Base-by-base conservation (phyloP, 2,797 vertebrate species). In the Semotilus atromaculatus region DNA sequence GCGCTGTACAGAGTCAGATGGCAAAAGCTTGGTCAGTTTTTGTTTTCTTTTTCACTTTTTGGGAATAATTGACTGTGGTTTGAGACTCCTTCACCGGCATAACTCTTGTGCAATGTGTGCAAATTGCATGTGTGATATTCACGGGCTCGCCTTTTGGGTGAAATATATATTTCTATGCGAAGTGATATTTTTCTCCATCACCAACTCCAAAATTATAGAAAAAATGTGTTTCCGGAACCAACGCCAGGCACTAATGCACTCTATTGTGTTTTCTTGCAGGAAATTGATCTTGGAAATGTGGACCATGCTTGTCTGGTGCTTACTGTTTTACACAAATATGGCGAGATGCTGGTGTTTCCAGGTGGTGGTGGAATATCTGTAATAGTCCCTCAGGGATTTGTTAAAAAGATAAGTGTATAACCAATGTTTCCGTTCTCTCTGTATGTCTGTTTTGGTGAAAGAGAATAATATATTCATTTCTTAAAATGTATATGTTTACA, bases 391-490 rank as follows among this genome's bases (percentile, higher is more conserved):
- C 94, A 96, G 19, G 97, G 96, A 31, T 94, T 99, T 89, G 90
- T 97, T 80, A 92, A 93, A 92, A 99, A 96, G 98, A 99, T 99
- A 96, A 97, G 98, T 97, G 93, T 36, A 67, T 29, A 34, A 72
- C 48, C 2, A 9, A 4, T 68, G 13, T 90, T 86, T 66, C 67
- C 66, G 26, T 48, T 23, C 68, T 82, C 53, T 43, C 45, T 11
- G 3, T 40, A 3, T 76, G 7, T 48, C 11, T 55, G 5, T 64
- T 85, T 64, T 45, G 55, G 13, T 58, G 4, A 36, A 36, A 51
- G 13, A 7, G 38, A 31, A 38, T 43, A 26, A 51, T 55, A 8
- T 53, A 55, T 38, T 70, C 38, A 19, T 67, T 21, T 23, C 9
- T 81, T 80, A 16, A 74, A 45, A 31, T 68, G 36, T 80, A 83